These are phyloP conservation scores for Illadopsis cleaveri DNA, from an alignment of 2,113 vertebrate species.

Conservation along the genomic window DNA sequence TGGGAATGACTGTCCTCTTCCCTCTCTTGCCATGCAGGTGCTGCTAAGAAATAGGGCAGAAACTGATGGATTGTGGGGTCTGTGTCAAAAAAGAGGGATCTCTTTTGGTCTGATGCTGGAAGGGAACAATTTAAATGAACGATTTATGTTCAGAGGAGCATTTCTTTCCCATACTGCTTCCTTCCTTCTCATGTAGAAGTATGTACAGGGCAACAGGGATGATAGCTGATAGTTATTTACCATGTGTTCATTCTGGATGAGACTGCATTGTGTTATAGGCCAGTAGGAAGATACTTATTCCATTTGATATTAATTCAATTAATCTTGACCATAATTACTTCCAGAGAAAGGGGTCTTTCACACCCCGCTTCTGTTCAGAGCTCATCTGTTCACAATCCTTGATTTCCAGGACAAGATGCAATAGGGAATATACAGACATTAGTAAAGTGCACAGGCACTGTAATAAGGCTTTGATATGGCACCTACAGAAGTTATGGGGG, in stretches of 20 bases:
- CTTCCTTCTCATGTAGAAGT: neutral
- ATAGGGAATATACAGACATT: neutral
- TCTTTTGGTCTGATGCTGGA: neutral
- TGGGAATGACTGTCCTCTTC: neutral
- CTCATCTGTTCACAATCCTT: neutral
- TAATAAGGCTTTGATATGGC: neutral
- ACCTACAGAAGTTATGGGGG: neutral
- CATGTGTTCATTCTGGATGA: neutral
- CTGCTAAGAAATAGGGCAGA: neutral
- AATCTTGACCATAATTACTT: neutral
- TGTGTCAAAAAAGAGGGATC: neutral
- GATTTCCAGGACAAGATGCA: neutral
- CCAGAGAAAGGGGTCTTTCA: neutral
- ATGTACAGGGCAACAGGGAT: neutral
- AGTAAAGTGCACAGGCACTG: neutral
- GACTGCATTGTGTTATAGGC: neutral
- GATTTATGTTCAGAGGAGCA: neutral
- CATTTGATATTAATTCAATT: neutral
- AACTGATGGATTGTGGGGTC: neutral
- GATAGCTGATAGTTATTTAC: neutral
- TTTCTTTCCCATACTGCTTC: neutral
- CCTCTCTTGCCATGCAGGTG: neutral
- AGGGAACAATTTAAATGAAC: neutral
- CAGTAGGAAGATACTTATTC: neutral
- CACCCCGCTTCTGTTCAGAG: neutral